Evolutionary conservation across 2,797 vertebrate species (phyloP).

Genomic region (Lophius americanus): DNA sequence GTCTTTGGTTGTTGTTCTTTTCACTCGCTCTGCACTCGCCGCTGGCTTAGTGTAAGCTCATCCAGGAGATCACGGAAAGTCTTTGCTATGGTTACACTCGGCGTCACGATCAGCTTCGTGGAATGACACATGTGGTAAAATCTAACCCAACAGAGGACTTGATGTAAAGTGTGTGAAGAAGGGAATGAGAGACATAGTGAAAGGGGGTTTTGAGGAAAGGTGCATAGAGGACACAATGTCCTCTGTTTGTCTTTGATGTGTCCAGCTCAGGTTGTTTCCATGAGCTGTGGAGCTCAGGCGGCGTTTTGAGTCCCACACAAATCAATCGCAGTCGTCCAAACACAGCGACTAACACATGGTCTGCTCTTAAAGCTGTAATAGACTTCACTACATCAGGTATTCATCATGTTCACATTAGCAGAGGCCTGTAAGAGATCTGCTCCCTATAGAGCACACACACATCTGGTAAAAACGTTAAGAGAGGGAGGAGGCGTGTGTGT

Average conservation of each 20-base stretch:
- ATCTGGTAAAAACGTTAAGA: slow-evolving; percentile 45
- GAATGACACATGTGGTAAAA: slow-evolving; percentile 9
- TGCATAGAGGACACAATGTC: not conserved
- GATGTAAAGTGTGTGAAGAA: slow-evolving; percentile 10
- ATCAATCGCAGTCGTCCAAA: too few relatives aligned
- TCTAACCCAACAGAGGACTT: not conserved
- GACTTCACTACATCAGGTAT: slow-evolving; percentile 29
- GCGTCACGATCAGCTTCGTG: slow-evolving; percentile 14
- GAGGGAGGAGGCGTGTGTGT: not conserved
- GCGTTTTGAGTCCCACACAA: too few relatives aligned
- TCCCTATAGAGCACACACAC: slow-evolving; percentile 19
- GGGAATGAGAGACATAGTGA: too few relatives aligned
- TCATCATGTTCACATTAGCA: slow-evolving; percentile 14
- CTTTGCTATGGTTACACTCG: slow-evolving; percentile 26
- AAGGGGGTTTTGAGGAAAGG: not conserved
- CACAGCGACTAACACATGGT: too few relatives aligned
- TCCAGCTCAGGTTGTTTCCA: slow-evolving; percentile 1
- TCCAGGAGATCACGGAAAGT: slow-evolving; percentile 34
- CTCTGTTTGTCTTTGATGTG: not conserved
- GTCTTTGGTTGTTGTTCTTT: slow-evolving; percentile 51
- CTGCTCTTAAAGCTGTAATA: slow-evolving; percentile 5
- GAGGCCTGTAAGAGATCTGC: slow-evolving; percentile 31
- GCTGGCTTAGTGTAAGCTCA: slow-evolving; percentile 7
- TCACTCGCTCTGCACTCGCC: slow-evolving; percentile 28
- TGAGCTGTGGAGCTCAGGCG: not conserved